Conservation (phyloP, 2,888 invertebrate species). For the Xestia xanthographa region DNA sequence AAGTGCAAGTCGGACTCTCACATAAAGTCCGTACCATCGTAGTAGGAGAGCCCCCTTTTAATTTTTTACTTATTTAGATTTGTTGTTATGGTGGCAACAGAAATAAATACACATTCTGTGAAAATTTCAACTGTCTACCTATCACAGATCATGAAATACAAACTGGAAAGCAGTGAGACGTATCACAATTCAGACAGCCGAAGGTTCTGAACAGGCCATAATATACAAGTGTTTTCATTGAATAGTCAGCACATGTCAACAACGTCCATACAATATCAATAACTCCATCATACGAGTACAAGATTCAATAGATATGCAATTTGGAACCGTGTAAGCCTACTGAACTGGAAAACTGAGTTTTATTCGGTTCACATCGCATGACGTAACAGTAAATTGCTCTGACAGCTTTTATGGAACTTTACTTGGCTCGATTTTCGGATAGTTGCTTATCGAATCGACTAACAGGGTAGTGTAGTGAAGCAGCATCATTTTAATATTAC, state of each 20-base stretch:
- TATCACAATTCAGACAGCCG: too few relatives aligned
- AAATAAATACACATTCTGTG: too few relatives aligned
- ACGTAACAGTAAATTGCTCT: background rate
- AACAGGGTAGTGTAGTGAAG: background rate
- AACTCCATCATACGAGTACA: background rate
- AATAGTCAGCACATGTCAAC: background rate
- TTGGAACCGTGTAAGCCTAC: background rate
- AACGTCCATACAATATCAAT: background rate
- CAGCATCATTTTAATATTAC: background rate
- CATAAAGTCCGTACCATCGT: too few relatives aligned
- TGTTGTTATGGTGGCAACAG: too few relatives aligned
- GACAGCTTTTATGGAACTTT: background rate
- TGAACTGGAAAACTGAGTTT: conserved; percentile 4
- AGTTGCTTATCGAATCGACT: background rate
- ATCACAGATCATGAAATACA: too few relatives aligned
- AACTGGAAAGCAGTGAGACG: too few relatives aligned
- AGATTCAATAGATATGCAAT: background rate
- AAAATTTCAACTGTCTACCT: too few relatives aligned
- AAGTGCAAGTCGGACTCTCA: too few relatives aligned
- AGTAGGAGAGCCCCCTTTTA: too few relatives aligned
- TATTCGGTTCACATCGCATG: conserved; percentile 6
- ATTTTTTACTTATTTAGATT: too few relatives aligned
- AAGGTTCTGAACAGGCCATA: too few relatives aligned
- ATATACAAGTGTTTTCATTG: background rate
- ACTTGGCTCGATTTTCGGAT: background rate